Conservation (phyloP, 2,113 vertebrate genomes). For the Smithornis capensis region DNA sequence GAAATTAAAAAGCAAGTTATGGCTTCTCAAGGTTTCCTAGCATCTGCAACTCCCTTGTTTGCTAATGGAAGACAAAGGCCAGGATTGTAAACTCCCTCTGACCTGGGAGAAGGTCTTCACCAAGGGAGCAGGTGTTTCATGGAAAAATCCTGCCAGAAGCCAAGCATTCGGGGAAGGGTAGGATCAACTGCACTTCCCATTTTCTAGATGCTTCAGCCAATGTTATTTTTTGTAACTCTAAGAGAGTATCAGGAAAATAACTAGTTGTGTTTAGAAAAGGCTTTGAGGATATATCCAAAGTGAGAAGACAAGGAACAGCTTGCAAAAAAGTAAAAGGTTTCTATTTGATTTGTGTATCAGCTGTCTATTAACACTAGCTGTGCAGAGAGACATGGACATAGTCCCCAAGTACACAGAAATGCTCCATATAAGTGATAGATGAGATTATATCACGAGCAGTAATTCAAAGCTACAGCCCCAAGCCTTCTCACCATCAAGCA, state of each 20-base stretch:
- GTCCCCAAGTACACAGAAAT: neutral
- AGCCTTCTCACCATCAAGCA: neutral
- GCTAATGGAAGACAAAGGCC: neutral
- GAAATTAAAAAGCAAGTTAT: neutral
- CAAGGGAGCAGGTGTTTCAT: fast-evolving
- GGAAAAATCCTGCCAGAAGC: neutral
- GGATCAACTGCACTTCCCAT: neutral
- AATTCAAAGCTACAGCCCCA: neutral
- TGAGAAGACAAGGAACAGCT: neutral
- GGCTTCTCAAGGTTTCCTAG: neutral
- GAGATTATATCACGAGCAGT: neutral
- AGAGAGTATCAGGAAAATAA: neutral
- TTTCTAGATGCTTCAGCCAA: neutral
- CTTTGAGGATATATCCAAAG: neutral
- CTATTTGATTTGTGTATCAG: neutral
- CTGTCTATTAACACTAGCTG: neutral
- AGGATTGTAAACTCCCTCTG: neutral
- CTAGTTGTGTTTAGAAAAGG: neutral
- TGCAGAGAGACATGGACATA: neutral
- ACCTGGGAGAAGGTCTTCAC: neutral
- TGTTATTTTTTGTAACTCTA: neutral
- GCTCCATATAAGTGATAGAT: neutral
- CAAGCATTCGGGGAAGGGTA: fast-evolving
- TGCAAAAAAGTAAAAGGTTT: neutral
- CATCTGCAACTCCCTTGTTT: neutral